Base-by-base conservation (phyloP, 92 coral and sea anemone species). In the Siderastrea radians region DNA sequence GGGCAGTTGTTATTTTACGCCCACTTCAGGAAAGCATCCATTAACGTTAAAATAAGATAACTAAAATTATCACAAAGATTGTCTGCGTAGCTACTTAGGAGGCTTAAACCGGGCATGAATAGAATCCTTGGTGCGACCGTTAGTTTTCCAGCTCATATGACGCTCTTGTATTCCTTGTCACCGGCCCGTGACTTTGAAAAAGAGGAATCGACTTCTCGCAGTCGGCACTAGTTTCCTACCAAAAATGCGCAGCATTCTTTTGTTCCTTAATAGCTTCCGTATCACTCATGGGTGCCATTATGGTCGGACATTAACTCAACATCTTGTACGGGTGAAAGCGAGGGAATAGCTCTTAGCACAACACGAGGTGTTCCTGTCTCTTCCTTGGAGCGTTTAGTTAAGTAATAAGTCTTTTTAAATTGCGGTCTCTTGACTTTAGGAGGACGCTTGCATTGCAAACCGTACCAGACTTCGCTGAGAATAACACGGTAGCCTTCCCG, bases 401-500 rank as follows among this genome's bases (percentile, higher is more conserved):
- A 26, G 46, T 88, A 89, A 91, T 95, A 94, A 4, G 77, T 86
- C 57, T 89, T 89, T 48, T 84, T 81, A 15, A 63, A 5, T 0
- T 85, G 89, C 47, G 75, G 75, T 12, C 14, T 76, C 48, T 44
- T 46, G 11, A 85, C 5, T 26, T 85, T 76, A 12, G 89, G 89
- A 2, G 89, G 89, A 2, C 83, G 82, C 49, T 67, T 75, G 78
- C 98, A 95, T 16, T 74, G 90, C n/a, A 93, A 4, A 19, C 89
- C 76, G 74, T 86, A 90, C 93, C 93, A 86, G 26, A 95, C 17
- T 26, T 83, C 80, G 15, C 90, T 71, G 72, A 95, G 74, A 79
- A 95, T 93, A 64, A 93, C 98, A 13, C 87, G 80, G 58, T 95
- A 95, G 2, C 98, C 98, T 49, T 95, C 98, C 58, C 98, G 89